Evolutionary conservation across 2,888 invertebrate species (phyloP), one percentile per base, ranked within the genome.

Genomic region (Patella caerulea): DNA sequence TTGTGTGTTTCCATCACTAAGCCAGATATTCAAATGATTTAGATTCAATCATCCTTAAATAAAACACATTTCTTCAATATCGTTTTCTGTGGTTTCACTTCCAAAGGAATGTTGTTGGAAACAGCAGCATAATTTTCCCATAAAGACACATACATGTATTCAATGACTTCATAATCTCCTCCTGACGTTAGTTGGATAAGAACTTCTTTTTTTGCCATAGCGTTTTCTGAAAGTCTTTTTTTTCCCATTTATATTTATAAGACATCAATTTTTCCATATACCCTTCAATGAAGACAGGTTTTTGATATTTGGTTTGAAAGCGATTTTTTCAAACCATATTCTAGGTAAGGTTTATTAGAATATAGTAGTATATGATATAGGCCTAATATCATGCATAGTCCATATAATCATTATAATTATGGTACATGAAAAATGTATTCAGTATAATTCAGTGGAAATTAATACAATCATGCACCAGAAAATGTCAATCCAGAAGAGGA

Each of bases 1-100:
- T n/a, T 91, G 79, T 5, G 91, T 91, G 76, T 90, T 89, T 9
- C 91, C 91, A 87, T 91, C 90, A 86, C 91, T 91, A 15, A 91
- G 82, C 91, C 91, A 91, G n/a, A 91, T 87, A 76, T 91, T 91
- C 2, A 85, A 78, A 76, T 89, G 88, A 70, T 84, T 79, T 71
- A 86, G 74, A 15, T 84, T 80, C 29, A 90, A 75, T 7, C 86
- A 53, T 24, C 81, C 79, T 71, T 81, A 77, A n/a, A 88, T 81
- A 81, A 90, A 90, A 14, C 78, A 80, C 82, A 88, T 83, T 79
- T 90, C 89, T 56, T 73, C 24, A 3, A 91, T 82, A 78, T 91
- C 90, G 2, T 83, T 73, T 76, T 85, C 83, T 29, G 91, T 87
- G 81, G 52, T 34, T 76, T 71, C 2, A 91, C 90, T 34, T 78